A percentile compares a stretch with the other conserved stretches of the same genome.
Conservation (phyloP, 2,888 invertebrate genomes). For the Eupithecia centaureata region DNA sequence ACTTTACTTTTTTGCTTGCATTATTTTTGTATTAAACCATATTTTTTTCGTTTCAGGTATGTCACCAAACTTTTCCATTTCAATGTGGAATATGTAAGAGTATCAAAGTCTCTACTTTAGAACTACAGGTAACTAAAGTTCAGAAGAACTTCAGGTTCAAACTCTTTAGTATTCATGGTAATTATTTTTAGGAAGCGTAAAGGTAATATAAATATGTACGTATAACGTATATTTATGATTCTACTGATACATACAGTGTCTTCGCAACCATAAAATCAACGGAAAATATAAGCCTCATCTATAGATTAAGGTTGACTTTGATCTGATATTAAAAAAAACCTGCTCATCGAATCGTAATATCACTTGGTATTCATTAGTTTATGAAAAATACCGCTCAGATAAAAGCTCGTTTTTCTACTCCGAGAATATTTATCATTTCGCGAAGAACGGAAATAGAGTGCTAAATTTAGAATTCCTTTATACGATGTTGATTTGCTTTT, state of each 20-base stretch:
- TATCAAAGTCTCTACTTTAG: not conserved
- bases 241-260: not conserved
- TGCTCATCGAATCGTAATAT: conserved; percentile 50
- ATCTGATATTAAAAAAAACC: not conserved
- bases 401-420: conserved; percentile 72
- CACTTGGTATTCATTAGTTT: conserved; percentile 77
- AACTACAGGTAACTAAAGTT: not conserved
- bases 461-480: conserved; percentile 57
- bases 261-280: not conserved
- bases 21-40: not conserved
- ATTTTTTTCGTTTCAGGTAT: not conserved
- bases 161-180: not conserved
- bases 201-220: too few species aligned
- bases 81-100: not conserved
- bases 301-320: not conserved
- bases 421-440: conserved; percentile 68
- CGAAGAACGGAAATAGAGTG: conserved; percentile 65
- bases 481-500: not conserved
- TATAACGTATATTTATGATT: not conserved
- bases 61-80: not conserved
- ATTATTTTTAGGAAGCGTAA: not conserved
- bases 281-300: not conserved
- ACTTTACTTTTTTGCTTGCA: not conserved
- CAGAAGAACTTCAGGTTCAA: not conserved
- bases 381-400: conserved; percentile 66